Conservation (phyloP, 2,797 vertebrate genomes). For the Galago senegalensis region DNA sequence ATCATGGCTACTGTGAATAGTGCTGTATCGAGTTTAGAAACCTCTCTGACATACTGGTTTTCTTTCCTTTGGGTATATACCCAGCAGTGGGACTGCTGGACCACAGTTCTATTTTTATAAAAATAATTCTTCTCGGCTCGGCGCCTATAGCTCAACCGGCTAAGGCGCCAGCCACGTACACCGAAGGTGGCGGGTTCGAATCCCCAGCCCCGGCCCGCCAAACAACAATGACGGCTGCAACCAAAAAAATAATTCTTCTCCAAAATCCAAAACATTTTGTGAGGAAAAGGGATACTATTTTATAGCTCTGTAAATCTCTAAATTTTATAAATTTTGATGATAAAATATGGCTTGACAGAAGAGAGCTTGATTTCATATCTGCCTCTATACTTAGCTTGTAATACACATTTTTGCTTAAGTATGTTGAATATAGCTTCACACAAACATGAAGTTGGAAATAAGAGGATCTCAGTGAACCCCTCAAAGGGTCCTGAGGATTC, state of each 20-base stretch:
- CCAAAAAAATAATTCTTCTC: conserved; percentile 10
- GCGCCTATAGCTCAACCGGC: too few species aligned
- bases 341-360: neutral
- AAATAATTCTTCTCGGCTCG: neutral
- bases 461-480: neutral
- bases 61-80: neutral
- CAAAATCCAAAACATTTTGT: neutral
- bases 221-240: too few species aligned
- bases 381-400: neutral
- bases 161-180: too few species aligned
- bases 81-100: neutral
- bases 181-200: too few species aligned
- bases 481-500: neutral
- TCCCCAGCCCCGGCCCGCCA: too few species aligned
- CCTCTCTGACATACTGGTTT: neutral
- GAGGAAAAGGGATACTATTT: neutral
- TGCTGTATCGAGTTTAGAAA: neutral
- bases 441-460: neutral
- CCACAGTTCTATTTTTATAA: neutral
- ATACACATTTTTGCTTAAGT: neutral
- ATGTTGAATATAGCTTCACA: neutral
- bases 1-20: neutral
- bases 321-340: conserved; percentile 25
- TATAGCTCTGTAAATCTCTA: neutral
- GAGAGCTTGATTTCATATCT: neutral